phyloP scores from a whole-genome alignment of 2,113 vertebrate genomes.

The Hiodon tergisus region DNA sequence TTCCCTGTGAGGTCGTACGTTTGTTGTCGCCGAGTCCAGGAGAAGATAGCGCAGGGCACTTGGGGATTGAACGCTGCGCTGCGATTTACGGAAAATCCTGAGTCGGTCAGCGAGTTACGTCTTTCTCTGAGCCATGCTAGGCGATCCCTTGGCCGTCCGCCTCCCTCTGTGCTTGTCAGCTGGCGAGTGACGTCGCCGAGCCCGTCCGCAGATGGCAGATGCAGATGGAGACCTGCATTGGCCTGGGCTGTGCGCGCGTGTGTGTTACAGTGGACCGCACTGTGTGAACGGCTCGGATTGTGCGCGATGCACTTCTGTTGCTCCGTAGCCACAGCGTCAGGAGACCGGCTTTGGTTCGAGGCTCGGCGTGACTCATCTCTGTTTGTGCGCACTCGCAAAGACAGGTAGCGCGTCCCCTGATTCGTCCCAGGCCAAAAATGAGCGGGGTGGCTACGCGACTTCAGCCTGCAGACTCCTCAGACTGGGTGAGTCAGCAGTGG shows the following conservation, averaged over 20 bases:
- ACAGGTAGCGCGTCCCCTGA: too few species aligned
- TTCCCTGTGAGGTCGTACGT: neutral
- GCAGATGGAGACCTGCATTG: slow-evolving; percentile 58
- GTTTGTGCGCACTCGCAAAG: too few species aligned
- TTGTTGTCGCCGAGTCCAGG: neutral
- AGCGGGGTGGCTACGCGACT: too few species aligned
- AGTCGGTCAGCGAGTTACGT: slow-evolving; percentile 11
- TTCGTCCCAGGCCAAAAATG: too few species aligned
- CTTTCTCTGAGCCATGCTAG: slow-evolving; percentile 21
- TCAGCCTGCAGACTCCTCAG: neutral
- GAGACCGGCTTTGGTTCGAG: too few species aligned
- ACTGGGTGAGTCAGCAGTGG: slow-evolving; percentile 11
- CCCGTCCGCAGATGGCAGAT: slow-evolving; percentile 61
- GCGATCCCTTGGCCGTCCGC: slow-evolving; percentile 20
- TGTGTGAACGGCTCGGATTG: slow-evolving; percentile 33
- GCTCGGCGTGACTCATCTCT: too few species aligned
- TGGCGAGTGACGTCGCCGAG: slow-evolving; percentile 41
- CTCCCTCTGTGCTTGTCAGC: slow-evolving; percentile 42
- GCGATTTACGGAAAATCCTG: too few species aligned
- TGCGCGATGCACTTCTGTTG: slow-evolving; percentile 32
- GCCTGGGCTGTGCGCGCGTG: slow-evolving; percentile 14
- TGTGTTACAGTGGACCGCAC: slow-evolving; percentile 15
- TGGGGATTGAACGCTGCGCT: too few species aligned
- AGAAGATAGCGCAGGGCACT: too few species aligned
- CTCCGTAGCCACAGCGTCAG: neutral